Percentiles rank a stretch among this genome's conserved stretches.
These are phyloP conservation scores for Lateolabrax maculatus DNA, from an alignment of 2,797 vertebrate species.

Conservation along the genomic window DNA sequence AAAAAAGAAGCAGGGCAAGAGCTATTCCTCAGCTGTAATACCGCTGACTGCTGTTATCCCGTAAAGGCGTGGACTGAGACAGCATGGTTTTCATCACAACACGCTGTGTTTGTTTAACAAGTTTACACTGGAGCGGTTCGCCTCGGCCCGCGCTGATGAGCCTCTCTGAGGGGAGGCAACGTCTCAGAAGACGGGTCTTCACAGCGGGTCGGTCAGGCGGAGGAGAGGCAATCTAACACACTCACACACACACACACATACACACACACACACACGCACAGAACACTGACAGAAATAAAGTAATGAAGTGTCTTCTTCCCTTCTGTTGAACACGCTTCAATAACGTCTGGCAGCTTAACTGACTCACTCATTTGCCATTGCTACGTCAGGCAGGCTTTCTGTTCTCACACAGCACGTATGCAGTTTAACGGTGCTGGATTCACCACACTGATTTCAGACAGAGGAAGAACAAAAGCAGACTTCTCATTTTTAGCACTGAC, in stretches of 20 bases:
- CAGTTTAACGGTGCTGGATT: not conserved
- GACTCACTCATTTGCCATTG: not conserved
- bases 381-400: not conserved
- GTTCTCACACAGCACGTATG: not conserved
- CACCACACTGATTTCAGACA: not conserved
- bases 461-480: not conserved
- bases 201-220: constrained; percentile 21
- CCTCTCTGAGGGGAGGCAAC: constrained; percentile 43
- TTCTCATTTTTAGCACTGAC: not conserved
- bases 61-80: constrained; percentile 43
- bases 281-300: not conserved
- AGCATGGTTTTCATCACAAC: constrained; percentile 69
- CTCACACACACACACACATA: constrained; percentile 15
- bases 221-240: constrained; percentile 31
- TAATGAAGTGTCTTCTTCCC: constrained; percentile 1
- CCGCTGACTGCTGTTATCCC: constrained; percentile 31
- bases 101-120: constrained; percentile 67
- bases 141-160: constrained; percentile 41
- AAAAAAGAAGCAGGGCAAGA: constrained; percentile 1
- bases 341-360: not conserved
- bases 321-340: not conserved
- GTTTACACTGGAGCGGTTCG: constrained; percentile 59
- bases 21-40: constrained; percentile 38
- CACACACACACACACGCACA: constrained; percentile 10
- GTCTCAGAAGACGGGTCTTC: constrained; percentile 24